A percentile compares a stretch with the other conserved stretches of the same genome.
phyloP scores from a whole-genome alignment of 1,140 invertebrate species.

The Drosophila carrolli region DNA sequence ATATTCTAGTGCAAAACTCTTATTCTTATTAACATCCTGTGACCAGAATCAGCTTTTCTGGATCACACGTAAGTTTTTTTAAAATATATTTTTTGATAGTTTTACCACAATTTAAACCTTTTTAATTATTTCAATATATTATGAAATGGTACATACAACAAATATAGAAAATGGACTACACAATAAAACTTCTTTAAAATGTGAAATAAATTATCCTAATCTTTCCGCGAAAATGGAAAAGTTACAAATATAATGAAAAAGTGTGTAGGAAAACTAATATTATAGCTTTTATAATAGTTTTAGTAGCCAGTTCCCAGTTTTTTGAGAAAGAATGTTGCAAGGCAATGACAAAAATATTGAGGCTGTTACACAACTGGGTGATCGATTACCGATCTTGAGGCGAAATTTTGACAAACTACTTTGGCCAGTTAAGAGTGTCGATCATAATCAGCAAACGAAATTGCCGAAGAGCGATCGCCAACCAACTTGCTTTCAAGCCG shows the following conservation, averaged over 20 bases:
- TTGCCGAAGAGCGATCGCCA: conserved; percentile 40
- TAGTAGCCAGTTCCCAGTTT: not conserved
- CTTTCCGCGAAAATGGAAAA: too few species aligned
- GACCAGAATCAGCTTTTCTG: too few species aligned
- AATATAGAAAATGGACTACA: too few species aligned
- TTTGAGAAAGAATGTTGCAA: not conserved
- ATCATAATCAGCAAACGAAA: conserved; percentile 56
- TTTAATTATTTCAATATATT: too few species aligned
- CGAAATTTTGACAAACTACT: conserved; percentile 1
- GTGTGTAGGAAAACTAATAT: not conserved
- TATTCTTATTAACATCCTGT: too few species aligned
- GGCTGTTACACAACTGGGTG: conserved; percentile 13
- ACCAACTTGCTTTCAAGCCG: conserved; percentile 1
- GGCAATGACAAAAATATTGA: not conserved
- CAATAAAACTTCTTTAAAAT: too few species aligned
- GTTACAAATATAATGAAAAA: not conserved
- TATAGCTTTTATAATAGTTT: not conserved
- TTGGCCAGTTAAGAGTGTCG: conserved; percentile 37
- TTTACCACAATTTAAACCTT: too few species aligned
- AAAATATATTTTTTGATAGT: too few species aligned
- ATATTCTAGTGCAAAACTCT: too few species aligned
- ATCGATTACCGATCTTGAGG: conserved; percentile 45
- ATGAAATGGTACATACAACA: too few species aligned
- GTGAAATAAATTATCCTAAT: too few species aligned
- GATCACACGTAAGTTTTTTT: too few species aligned